These are phyloP conservation scores for Dunckerocampus dactyliophorus DNA, from an alignment of 2,113 vertebrate genomes.

Conservation along the genomic window DNA sequence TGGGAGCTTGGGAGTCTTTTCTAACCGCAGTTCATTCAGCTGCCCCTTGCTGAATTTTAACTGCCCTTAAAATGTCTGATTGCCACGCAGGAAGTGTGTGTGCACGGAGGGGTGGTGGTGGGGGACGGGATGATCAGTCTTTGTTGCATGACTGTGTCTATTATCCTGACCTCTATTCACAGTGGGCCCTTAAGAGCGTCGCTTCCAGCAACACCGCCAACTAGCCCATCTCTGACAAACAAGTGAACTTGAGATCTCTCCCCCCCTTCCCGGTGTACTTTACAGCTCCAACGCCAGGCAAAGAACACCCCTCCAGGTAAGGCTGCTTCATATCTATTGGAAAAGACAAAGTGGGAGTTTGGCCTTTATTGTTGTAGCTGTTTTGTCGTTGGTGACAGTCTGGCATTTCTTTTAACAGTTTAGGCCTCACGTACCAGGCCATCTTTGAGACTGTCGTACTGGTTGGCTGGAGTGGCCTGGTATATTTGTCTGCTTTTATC, in stretches of 20 bases:
- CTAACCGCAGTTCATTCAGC: constrained; percentile 74
- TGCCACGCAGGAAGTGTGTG: constrained; percentile 76
- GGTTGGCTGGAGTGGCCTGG: neutral
- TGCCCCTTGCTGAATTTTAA: constrained; percentile 77
- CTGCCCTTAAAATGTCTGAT: constrained; percentile 78
- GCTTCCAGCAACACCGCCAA: constrained; percentile 73
- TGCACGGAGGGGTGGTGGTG: constrained; percentile 55
- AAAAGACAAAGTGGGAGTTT: constrained; percentile 56
- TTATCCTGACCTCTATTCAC: constrained; percentile 80
- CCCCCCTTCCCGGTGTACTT: constrained; percentile 64
- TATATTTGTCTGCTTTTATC: neutral
- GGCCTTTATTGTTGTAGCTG: constrained; percentile 47
- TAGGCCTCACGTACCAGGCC: neutral
- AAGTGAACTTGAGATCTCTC: constrained; percentile 68
- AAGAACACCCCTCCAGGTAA: constrained; percentile 68
- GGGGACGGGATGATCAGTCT: constrained; percentile 78
- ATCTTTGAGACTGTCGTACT: neutral
- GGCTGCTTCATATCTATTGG: constrained; percentile 63
- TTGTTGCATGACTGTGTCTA: constrained; percentile 79
- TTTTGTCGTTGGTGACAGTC: neutral
- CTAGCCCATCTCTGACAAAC: constrained; percentile 68
- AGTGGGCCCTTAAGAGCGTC: constrained; percentile 73
- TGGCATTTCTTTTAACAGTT: neutral
- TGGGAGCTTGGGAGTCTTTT: constrained; percentile 76
- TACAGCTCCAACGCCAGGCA: constrained; percentile 54